Base-by-base conservation (phyloP, 1,140 invertebrate genomes). In the Brachionus rubens region DNA sequence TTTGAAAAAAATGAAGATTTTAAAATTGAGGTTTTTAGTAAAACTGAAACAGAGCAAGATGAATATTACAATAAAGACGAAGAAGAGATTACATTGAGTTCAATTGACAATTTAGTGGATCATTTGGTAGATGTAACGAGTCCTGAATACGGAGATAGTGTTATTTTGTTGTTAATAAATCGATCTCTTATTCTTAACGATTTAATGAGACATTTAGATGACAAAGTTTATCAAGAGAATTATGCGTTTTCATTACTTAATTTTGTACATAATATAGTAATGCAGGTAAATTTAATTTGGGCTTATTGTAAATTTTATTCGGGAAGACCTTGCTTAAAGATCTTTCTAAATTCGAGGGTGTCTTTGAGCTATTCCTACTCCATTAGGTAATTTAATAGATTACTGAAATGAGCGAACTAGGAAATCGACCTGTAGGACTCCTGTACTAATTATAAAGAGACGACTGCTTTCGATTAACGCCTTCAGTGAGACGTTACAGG, bases 141-240 rank as follows among this genome's bases (percentile, higher is more conserved):
- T 50, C 21, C 21, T 4, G 46, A 40, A 19, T 48, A 19, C 9
- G 12, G 12, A 7, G 50, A 72, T 36, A 26, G 46, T 12, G n/a
- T 9, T 10, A 72, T 9, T n/a, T 14, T 72, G 6, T 19, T 72
- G 6, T 33, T 72, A 2, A 48, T 54, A 3, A 72, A 54, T 50
- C 68, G 68, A 16, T 36, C 43, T 14, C 21, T 72, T 1, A 72
- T 72, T 21, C 68, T 72, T 2, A 72, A 40, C 19, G 68, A 72
- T 36, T 7, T 72, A 33, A 30, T 72, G 16, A 48, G 41, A 41
- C 41, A 47, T 36, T 0, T 72, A 1, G 46, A 72, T 33, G 68
- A 72, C 16, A 72, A 48, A 24, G 16, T 30, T 16, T 72, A 50
- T 41, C 16, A 16, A 19, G 46, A 72, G 19, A 48, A 72, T 40